Percentiles rank a stretch among this genome's conserved stretches.
These are phyloP conservation scores for Mesembrinibis cayennensis DNA, from an alignment of 2,113 vertebrate species.

Conservation along the genomic window DNA sequence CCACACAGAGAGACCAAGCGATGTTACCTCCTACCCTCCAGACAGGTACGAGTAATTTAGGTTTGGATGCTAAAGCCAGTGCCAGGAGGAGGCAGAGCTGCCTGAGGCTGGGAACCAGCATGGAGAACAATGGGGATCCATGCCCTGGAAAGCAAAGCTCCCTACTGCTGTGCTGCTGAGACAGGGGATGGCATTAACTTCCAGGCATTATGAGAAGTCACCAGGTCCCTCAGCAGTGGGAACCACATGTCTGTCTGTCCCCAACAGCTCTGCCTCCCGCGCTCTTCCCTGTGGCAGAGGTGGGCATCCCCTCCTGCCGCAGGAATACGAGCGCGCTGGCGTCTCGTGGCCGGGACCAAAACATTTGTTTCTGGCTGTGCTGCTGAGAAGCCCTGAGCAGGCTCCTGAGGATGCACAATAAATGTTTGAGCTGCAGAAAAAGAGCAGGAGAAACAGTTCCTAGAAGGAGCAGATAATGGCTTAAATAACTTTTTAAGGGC, in stretches of 20 bases:
- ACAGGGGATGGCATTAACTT: background rate
- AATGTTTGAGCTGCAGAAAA: background rate
- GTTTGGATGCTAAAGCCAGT: background rate
- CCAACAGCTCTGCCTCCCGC: background rate
- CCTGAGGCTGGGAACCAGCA: background rate
- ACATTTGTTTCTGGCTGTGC: background rate
- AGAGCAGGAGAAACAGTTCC: background rate
- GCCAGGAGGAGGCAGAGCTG: background rate
- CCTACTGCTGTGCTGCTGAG: background rate
- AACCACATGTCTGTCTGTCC: background rate
- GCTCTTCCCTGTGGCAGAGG: background rate
- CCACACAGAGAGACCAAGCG: background rate
- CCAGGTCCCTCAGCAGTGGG: background rate
- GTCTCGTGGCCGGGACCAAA: background rate
- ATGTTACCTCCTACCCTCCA: background rate
- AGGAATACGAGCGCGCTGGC: fast-evolving
- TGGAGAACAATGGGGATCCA: background rate
- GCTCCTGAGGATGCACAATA: background rate
- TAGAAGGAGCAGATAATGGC: background rate
- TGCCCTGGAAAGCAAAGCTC: background rate
- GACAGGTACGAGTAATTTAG: background rate
- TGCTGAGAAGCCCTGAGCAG: background rate
- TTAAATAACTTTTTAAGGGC: background rate
- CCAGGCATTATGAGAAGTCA: background rate
- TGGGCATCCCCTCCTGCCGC: background rate